These are phyloP conservation scores for Nothobranchius furzeri DNA, from an alignment of 2,113 vertebrate genomes.

Conservation along the genomic window DNA sequence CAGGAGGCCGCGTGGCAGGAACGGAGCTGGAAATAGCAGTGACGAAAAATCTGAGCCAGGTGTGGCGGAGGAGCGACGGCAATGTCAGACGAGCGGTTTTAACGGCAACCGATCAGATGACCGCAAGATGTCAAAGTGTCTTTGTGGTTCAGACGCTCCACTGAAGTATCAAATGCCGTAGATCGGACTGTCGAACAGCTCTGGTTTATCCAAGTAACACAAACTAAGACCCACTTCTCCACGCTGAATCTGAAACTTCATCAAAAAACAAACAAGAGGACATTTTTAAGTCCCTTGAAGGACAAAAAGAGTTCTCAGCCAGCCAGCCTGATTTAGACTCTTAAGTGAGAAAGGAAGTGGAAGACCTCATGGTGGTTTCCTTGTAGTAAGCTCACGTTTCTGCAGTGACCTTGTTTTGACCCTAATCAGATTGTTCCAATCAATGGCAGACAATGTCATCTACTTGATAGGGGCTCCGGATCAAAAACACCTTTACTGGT, in stretches of 20 bases:
- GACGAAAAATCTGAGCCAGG: slow-evolving; percentile 22
- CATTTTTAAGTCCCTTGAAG: too few relatives aligned
- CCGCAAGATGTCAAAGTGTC: not conserved
- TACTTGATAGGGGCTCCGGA: not conserved
- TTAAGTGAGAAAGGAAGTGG: not conserved
- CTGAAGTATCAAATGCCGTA: not conserved
- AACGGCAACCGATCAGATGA: not conserved
- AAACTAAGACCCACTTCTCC: not conserved
- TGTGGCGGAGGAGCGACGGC: slow-evolving; percentile 8
- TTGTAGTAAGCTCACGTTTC: not conserved
- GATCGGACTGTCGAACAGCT: not conserved
- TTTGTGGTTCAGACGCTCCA: not conserved
- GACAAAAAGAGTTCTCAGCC: too few relatives aligned
- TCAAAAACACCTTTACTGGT: not conserved
- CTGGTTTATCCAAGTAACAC: not conserved
- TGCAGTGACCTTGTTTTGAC: not conserved
- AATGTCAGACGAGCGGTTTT: not conserved
- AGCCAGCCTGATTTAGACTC: not conserved
- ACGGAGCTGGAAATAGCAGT: slow-evolving; percentile 42
- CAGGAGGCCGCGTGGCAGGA: slow-evolving; percentile 36
- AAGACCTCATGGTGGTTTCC: not conserved
- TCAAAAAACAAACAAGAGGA: too few relatives aligned
- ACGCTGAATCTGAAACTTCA: not conserved
- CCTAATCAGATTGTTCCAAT: not conserved
- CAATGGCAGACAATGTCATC: not conserved